Evolutionary conservation across 2,113 vertebrate genomes (phyloP).

Genomic region (Pampusana beccarii): DNA sequence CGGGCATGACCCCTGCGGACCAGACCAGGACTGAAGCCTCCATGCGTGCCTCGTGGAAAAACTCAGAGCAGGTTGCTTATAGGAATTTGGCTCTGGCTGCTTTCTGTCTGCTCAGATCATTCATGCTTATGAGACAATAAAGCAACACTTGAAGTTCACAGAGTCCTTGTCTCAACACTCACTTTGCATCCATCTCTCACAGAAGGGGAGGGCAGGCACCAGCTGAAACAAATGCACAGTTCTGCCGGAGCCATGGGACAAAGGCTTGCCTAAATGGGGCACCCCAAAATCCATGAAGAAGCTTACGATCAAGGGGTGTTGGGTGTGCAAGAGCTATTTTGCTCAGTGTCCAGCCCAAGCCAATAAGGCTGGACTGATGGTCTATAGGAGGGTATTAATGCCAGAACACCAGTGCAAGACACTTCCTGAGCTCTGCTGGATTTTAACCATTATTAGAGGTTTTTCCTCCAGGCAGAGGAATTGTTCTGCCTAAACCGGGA

Average conservation of each 20-base stretch:
- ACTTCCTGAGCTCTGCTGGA: not conserved
- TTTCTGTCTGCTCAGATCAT: not conserved
- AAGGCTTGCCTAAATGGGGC: not conserved
- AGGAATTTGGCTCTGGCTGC: not conserved
- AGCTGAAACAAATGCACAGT: accelerated
- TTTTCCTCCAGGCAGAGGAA: not conserved
- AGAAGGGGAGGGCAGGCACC: not conserved
- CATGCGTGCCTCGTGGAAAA: accelerated
- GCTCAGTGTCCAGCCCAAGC: not conserved
- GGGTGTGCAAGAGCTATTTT: not conserved
- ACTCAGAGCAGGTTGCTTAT: not conserved
- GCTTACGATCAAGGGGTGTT: not conserved
- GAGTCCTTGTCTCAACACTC: not conserved
- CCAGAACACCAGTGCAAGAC: not conserved
- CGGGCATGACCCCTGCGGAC: not conserved
- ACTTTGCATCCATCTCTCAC: accelerated
- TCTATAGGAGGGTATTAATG: no score
- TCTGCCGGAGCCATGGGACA: not conserved
- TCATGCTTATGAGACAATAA: not conserved
- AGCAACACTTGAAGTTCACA: not conserved
- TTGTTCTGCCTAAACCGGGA: not conserved
- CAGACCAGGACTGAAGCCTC: not conserved
- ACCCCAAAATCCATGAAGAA: not conserved
- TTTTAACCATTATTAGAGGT: not conserved
- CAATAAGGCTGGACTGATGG: not conserved